Conservation (phyloP, 2,797 vertebrate species). For the Micrastur ruficollis region DNA sequence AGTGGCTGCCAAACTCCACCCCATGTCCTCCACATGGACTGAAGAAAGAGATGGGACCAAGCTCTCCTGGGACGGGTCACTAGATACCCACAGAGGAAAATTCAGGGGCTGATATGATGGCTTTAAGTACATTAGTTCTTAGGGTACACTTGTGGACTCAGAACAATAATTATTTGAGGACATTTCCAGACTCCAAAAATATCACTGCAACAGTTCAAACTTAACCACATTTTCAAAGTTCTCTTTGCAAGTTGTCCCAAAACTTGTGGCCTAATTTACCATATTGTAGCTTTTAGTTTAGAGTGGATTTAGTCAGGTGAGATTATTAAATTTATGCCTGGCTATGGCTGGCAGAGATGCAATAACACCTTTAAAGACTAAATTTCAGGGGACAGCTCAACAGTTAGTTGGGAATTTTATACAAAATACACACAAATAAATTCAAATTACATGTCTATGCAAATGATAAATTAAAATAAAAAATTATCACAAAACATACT, state of each 20-base stretch:
- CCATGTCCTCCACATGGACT: not conserved
- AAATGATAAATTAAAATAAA: not conserved
- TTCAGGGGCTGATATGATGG: not conserved
- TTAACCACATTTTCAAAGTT: not conserved
- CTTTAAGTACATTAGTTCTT: not conserved
- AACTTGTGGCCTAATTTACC: not conserved
- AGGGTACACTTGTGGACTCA: not conserved
- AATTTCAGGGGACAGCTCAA: not conserved
- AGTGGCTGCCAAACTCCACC: not conserved
- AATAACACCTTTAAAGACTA: not conserved
- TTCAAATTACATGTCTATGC: not conserved
- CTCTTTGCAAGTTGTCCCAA: not conserved
- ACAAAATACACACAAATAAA: not conserved
- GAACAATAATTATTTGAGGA: not conserved
- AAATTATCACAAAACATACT: not conserved
- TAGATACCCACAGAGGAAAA: not conserved
- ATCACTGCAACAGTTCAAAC: not conserved
- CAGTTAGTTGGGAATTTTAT: not conserved
- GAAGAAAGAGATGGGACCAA: not conserved
- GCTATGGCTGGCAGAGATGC: not conserved
- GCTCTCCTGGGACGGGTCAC: not conserved
- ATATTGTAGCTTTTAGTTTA: not conserved
- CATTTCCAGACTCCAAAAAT: not conserved
- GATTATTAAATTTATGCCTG: not conserved
- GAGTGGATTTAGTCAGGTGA: not conserved